Evolutionary conservation across 2,797 vertebrate species (phyloP).

Genomic region (Pangasius krempfi): DNA sequence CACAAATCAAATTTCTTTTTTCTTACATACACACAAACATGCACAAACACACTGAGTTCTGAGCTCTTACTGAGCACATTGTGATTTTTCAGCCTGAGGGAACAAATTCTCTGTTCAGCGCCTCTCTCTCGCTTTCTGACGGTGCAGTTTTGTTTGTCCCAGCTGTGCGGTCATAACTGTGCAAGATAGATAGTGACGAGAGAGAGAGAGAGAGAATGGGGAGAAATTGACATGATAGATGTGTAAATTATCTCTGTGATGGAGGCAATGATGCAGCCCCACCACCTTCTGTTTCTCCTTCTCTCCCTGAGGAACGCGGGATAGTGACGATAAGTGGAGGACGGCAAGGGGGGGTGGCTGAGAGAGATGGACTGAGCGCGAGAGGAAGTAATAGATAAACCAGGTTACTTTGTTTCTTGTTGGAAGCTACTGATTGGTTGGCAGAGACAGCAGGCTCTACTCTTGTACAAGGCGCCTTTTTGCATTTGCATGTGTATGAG

Average conservation of each 20-base stretch:
- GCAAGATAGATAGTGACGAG: slow-evolving; percentile 93
- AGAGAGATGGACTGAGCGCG: slow-evolving; percentile 53
- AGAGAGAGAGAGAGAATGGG: slow-evolving; percentile 72
- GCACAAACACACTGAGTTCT: not conserved
- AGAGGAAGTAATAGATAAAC: slow-evolving; percentile 53
- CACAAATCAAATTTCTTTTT: not conserved
- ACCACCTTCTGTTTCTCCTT: slow-evolving; percentile 95
- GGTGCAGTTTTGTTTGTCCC: slow-evolving; percentile 71
- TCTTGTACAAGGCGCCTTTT: not conserved
- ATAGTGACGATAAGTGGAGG: slow-evolving; percentile 62
- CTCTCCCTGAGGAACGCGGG: slow-evolving; percentile 70
- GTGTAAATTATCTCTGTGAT: slow-evolving; percentile 99
- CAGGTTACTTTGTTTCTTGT: slow-evolving; percentile 87
- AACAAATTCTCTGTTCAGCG: not conserved
- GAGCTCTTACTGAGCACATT: slow-evolving; percentile 6
- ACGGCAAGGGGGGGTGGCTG: slow-evolving; percentile 35
- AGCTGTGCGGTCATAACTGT: slow-evolving; percentile 82
- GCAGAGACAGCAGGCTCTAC: slow-evolving; percentile 46
- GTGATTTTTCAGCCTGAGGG: slow-evolving; percentile 23
- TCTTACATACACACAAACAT: not conserved
- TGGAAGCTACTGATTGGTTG: slow-evolving; percentile 84
- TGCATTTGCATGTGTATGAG: slow-evolving; percentile 51
- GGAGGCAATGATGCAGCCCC: slow-evolving; percentile 99
- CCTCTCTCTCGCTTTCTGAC: slow-evolving; percentile 11
- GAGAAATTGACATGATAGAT: slow-evolving; percentile 99